These are phyloP conservation scores for Chaetodon trifasciatus DNA, from an alignment of 2,797 vertebrate species.

Conservation along the genomic window DNA sequence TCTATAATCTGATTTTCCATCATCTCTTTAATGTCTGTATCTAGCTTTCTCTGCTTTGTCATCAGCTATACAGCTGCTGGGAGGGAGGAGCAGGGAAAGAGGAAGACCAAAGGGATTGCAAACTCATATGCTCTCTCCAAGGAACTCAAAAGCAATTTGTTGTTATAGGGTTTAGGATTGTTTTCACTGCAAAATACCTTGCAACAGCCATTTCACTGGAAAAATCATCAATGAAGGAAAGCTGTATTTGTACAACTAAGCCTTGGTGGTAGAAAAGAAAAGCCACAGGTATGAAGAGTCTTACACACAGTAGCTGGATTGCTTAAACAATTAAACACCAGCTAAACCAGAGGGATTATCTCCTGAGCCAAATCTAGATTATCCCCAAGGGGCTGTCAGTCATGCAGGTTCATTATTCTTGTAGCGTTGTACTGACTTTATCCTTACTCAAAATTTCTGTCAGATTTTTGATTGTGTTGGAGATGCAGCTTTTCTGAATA, in stretches of 20 bases:
- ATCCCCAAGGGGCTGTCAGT: not conserved
- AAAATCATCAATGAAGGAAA: too few relatives aligned
- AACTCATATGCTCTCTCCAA: not conserved
- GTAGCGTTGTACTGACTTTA: not conserved
- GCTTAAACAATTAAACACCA: not conserved
- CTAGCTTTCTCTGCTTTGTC: not conserved
- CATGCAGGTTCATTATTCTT: not conserved
- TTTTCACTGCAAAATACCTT: not conserved
- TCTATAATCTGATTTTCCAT: not conserved
- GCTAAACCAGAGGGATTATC: not conserved
- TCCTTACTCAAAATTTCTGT: not conserved
- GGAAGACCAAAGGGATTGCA: not conserved
- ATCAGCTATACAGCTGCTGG: not conserved
- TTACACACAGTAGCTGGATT: not conserved
- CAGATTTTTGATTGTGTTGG: not conserved
- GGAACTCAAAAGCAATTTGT: constrained; percentile 2
- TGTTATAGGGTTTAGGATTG: not conserved
- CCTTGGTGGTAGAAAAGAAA: not conserved
- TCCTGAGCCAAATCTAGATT: not conserved
- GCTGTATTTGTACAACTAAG: not conserved
- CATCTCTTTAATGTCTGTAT: not conserved
- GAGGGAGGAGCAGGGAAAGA: not conserved
- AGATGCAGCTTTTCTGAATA: not conserved
- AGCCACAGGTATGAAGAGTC: not conserved
- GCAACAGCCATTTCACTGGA: too few relatives aligned